These are phyloP conservation scores for Zoroaster sp. DNA, from an alignment of 53 echinoderm and acorn worm genomes.

Conservation along the genomic window DNA sequence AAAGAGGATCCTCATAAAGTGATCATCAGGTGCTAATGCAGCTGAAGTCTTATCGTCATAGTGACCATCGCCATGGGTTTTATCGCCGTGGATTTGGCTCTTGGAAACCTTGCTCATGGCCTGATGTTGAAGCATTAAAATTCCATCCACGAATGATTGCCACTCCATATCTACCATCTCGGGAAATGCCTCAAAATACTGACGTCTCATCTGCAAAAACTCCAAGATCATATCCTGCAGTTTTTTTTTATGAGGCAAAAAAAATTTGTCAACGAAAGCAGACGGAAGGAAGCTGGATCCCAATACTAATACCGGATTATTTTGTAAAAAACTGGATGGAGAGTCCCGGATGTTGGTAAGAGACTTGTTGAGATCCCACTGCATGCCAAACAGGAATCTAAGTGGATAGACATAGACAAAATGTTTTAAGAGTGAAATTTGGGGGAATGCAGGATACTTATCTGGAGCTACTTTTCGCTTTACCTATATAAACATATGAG, in stretches of 20 bases:
- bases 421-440: too few relatives aligned
- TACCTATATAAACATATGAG: too few relatives aligned
- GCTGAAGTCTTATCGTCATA: neutral
- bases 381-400: conserved; percentile 7
- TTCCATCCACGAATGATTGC: conserved; percentile 22
- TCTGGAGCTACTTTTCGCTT: too few relatives aligned
- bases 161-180: neutral
- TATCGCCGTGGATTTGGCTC: neutral
- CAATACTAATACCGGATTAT: conserved; percentile 20
- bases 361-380: neutral
- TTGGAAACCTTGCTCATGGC: neutral
- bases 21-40: neutral
- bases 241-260: neutral
- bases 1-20: neutral
- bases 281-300: neutral
- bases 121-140: neutral
- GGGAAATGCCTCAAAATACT: neutral
- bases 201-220: neutral
- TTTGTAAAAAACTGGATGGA: neutral
- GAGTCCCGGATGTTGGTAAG: neutral
- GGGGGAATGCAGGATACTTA: too few relatives aligned
- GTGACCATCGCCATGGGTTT: neutral
- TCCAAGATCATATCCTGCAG: neutral
- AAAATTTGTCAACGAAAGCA: neutral
- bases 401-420: too few relatives aligned